Percentiles rank a stretch among this genome's conserved stretches.
phyloP scores from a whole-genome alignment of 2,888 invertebrate species.

The Carterocephalus palaemon region DNA sequence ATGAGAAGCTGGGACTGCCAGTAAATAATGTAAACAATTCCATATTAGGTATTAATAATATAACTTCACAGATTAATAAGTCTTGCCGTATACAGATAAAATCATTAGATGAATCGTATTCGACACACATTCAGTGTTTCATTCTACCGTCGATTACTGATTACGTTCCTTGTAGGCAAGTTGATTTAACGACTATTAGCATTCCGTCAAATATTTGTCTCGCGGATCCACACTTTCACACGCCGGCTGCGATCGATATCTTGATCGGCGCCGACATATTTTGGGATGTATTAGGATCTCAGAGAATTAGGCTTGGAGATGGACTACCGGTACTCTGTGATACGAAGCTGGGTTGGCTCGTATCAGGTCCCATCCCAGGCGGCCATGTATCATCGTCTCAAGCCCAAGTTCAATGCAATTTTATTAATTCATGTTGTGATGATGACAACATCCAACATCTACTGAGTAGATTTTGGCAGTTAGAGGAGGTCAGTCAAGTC shows the following conservation, averaged over 20 bases:
- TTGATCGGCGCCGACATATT: slow-evolving; percentile 33
- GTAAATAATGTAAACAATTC: not conserved
- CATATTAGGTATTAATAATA: slow-evolving; percentile 9
- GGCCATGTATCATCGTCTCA: slow-evolving; percentile 1
- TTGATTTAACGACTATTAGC: slow-evolving; percentile 24
- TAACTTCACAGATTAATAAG: not conserved
- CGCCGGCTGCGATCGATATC: slow-evolving; percentile 31
- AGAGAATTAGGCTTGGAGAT: slow-evolving; percentile 25
- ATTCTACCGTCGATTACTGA: slow-evolving; percentile 1
- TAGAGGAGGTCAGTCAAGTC: slow-evolving; percentile 8
- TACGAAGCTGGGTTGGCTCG: slow-evolving; percentile 31
- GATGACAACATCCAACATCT: slow-evolving; percentile 2
- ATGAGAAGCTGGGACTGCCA: slow-evolving; percentile 1
- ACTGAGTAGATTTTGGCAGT: slow-evolving; percentile 14
- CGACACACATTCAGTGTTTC: slow-evolving; percentile 2
- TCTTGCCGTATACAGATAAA: not conserved
- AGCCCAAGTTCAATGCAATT: slow-evolving; percentile 6
- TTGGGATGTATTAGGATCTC: slow-evolving; percentile 31
- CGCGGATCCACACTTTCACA: slow-evolving; percentile 32
- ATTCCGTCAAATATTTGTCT: slow-evolving; percentile 31
- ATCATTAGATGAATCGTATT: slow-evolving; percentile 6
- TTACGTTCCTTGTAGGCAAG: slow-evolving; percentile 17
- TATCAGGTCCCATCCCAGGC: slow-evolving; percentile 28
- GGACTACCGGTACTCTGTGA: slow-evolving; percentile 27
- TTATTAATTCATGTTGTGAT: not conserved